Evolutionary conservation across 2,888 invertebrate genomes (phyloP).

Genomic region (Salpingus planirostris): DNA sequence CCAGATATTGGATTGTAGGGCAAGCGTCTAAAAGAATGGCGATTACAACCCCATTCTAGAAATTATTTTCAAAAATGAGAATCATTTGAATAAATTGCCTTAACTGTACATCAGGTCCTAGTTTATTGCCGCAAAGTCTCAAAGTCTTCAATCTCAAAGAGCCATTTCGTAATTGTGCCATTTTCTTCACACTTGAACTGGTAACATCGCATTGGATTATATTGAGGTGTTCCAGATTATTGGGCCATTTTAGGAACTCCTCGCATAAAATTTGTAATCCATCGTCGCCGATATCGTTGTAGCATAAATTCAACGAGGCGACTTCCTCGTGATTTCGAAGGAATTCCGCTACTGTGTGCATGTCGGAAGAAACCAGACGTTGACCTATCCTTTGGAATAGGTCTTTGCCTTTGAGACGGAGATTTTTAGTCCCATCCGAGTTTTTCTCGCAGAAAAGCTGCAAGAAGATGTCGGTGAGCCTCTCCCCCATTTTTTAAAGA

Average conservation of each 20-base stretch:
- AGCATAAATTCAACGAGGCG: slow-evolving; percentile 46
- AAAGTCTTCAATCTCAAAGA: slow-evolving; percentile 45
- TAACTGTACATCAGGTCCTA: slow-evolving; percentile 42
- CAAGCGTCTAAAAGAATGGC: slow-evolving; percentile 45
- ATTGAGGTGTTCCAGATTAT: slow-evolving; percentile 47
- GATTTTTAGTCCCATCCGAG: slow-evolving; percentile 45
- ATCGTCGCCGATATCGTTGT: slow-evolving; percentile 48
- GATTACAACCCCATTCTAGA: slow-evolving; percentile 45
- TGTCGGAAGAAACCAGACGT: slow-evolving; percentile 44
- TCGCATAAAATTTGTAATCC: slow-evolving; percentile 44
- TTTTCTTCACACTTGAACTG: slow-evolving; percentile 36
- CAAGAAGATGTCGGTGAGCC: slow-evolving; percentile 29
- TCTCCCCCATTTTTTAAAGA: slow-evolving; percentile 3
- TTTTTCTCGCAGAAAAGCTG: slow-evolving; percentile 43
- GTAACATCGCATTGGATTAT: slow-evolving; percentile 50
- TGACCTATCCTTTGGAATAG: slow-evolving; percentile 41
- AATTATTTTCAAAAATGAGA: slow-evolving; percentile 2
- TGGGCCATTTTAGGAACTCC: slow-evolving; percentile 41
- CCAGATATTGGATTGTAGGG: slow-evolving; percentile 42
- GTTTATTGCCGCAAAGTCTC: slow-evolving; percentile 50
- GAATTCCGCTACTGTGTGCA: slow-evolving; percentile 45
- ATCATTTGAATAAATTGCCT: slow-evolving; percentile 1
- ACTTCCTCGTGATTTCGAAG: slow-evolving; percentile 43
- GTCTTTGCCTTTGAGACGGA: slow-evolving; percentile 47
- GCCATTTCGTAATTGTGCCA: slow-evolving; percentile 19